Evolutionary conservation across 1,140 invertebrate species (phyloP).

Genomic region (Drosophila ironensis): DNA sequence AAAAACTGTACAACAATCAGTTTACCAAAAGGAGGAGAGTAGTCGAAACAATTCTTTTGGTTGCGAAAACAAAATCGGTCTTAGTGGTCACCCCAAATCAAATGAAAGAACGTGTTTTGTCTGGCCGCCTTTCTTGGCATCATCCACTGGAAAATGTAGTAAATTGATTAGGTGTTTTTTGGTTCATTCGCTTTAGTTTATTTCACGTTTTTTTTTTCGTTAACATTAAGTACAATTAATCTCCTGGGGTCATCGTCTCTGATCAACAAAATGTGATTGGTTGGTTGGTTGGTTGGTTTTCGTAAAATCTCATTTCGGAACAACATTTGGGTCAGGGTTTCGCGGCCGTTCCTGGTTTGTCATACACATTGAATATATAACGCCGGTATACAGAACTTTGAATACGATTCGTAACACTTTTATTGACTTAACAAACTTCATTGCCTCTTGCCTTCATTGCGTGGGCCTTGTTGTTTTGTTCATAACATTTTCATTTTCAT

Average conservation of each 20-base stretch:
- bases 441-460: constrained; percentile 5
- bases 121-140: constrained; percentile 63
- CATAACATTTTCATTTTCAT: constrained; percentile 29
- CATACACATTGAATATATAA: constrained; percentile 12
- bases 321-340: constrained; percentile 38
- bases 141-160: constrained; percentile 65
- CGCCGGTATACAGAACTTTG: constrained; percentile 71
- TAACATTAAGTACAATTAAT: constrained; percentile 70
- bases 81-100: constrained; percentile 48
- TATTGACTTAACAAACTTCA: constrained; percentile 47
- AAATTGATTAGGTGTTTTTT: constrained; percentile 55
- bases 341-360: constrained; percentile 1
- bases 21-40: constrained; percentile 22
- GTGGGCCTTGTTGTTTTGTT: background rate
- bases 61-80: constrained; percentile 73
- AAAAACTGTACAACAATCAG: constrained; percentile 74
- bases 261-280: constrained; percentile 15
- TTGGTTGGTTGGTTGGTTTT: too few species aligned
- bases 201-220: constrained; percentile 27
- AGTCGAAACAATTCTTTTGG: constrained; percentile 71
- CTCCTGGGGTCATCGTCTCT: constrained; percentile 8
- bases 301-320: constrained; percentile 8
- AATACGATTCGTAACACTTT: constrained; percentile 68
- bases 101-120: constrained; percentile 36
- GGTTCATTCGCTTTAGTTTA: constrained; percentile 42